phyloP scores from a whole-genome alignment of 2,888 invertebrate species.

The Synergus gifuensis region DNA sequence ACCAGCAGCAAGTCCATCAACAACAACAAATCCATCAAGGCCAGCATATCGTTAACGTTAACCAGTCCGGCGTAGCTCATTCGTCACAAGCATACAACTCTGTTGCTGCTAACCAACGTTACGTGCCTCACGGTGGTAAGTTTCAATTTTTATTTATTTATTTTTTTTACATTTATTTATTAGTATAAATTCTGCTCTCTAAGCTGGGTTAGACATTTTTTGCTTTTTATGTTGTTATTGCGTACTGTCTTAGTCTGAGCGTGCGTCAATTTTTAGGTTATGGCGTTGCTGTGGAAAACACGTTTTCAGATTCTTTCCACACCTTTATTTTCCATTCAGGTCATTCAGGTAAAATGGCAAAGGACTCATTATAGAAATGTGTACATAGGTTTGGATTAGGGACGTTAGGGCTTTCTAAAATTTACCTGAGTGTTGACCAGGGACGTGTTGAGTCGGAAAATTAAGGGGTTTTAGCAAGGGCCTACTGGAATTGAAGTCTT shows the following conservation, averaged over 20 bases:
- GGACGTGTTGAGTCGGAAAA: too few species aligned
- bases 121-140: conserved; percentile 69
- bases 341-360: background rate
- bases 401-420: too few species aligned
- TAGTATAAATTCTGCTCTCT: background rate
- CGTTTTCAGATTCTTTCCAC: conserved; percentile 10
- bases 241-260: background rate
- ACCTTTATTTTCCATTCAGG: conserved; percentile 17
- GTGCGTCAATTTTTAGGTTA: conserved; percentile 61
- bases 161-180: conserved; percentile 1
- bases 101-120: conserved; percentile 64
- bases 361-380: background rate
- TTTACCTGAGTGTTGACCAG: too few species aligned
- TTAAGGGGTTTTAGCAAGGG: too few species aligned
- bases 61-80: conserved; percentile 63
- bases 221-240: background rate
- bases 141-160: conserved; percentile 44
- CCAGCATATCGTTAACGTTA: conserved; percentile 63
- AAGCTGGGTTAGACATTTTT: background rate
- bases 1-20: conserved; percentile 58
- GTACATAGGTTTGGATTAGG: background rate
- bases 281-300: conserved; percentile 52
- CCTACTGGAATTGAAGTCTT: too few species aligned
- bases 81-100: conserved; percentile 67
- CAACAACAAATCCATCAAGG: conserved; percentile 43